Conservation (phyloP, 2,113 vertebrate genomes). For the Plecotus auritus region DNA sequence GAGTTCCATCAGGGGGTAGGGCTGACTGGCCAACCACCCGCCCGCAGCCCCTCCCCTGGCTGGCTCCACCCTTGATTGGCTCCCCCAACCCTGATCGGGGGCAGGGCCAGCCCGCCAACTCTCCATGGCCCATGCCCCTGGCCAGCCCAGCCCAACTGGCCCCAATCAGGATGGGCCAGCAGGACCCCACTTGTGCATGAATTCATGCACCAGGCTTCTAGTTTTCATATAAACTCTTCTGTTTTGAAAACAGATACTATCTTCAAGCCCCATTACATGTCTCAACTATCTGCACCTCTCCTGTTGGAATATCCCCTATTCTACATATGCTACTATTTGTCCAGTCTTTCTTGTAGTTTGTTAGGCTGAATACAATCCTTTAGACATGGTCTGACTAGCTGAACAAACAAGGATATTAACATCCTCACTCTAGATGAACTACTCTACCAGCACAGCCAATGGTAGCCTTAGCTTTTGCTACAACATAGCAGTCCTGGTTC, state of each 20-base stretch:
- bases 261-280: not conserved
- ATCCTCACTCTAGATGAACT: not conserved
- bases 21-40: too few species aligned
- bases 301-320: not conserved
- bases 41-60: too few species aligned
- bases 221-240: not conserved
- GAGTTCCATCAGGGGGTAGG: too few species aligned
- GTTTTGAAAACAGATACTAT: not conserved
- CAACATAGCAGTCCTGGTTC: not conserved
- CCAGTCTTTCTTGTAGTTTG: not conserved
- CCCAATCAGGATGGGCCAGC: too few species aligned
- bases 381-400: not conserved
- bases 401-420: not conserved
- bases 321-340: not conserved
- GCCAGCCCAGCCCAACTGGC: too few species aligned
- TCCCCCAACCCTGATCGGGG: too few species aligned
- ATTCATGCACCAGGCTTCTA: too few species aligned
- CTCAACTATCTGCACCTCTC: not conserved
- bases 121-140: too few species aligned
- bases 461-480: not conserved
- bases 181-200: too few species aligned
- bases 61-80: fast-evolving
- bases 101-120: too few species aligned
- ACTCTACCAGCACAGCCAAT: not conserved
- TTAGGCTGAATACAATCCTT: not conserved